Conservation (phyloP, 2,113 vertebrate genomes). For the Accipiter cooperii region DNA sequence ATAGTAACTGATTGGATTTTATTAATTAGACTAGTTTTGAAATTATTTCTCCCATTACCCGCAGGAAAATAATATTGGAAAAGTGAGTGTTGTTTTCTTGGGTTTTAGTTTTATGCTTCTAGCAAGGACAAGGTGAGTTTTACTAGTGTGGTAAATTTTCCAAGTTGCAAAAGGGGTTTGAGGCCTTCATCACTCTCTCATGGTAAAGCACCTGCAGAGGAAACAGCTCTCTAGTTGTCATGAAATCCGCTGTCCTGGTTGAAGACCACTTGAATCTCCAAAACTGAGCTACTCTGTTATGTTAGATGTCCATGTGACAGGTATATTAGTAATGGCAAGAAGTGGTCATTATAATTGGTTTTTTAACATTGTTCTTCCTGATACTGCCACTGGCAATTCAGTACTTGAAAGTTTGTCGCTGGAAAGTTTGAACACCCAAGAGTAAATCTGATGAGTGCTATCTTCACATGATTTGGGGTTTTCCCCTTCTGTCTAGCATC, state of each 20-base stretch:
- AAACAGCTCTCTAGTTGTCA: background rate
- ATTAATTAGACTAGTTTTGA: background rate
- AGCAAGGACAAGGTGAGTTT: background rate
- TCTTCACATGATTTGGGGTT: background rate
- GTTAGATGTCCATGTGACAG: background rate
- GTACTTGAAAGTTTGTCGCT: background rate
- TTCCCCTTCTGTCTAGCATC: background rate
- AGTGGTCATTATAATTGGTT: background rate
- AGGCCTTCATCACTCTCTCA: background rate
- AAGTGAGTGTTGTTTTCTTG: background rate
- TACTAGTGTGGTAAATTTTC: background rate
- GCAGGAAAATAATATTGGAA: background rate
- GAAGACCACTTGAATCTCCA: background rate
- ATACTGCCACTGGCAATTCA: background rate
- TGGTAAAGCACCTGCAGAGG: background rate
- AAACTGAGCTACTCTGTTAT: background rate
- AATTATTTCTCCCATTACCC: background rate
- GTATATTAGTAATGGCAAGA: background rate
- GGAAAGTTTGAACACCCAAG: background rate
- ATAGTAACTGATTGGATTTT: background rate
- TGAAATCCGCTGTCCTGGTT: background rate
- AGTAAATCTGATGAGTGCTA: background rate
- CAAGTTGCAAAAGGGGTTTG: background rate
- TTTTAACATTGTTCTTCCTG: background rate
- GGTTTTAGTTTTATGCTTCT: background rate